These are phyloP conservation scores for Nomada fucata DNA, from an alignment of 2,888 invertebrate species.

Conservation along the genomic window DNA sequence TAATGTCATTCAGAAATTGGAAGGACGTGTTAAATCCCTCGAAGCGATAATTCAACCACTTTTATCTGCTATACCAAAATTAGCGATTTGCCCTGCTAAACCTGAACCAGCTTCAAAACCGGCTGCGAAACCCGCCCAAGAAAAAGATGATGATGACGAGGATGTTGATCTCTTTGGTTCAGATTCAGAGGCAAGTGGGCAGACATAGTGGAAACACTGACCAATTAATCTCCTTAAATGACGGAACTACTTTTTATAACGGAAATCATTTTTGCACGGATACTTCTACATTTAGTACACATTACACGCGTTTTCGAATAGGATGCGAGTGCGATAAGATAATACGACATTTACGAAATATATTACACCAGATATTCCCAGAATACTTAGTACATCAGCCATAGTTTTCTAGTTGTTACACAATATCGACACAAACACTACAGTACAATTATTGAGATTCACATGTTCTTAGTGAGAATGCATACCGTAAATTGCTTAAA, in stretches of 20 bases:
- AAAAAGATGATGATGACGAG: conserved; percentile 87
- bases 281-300: conserved; percentile 56
- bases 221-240: conserved; percentile 28
- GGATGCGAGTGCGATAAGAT: conserved; percentile 40
- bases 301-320: conserved; percentile 50
- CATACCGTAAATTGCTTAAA: conserved; percentile 52
- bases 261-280: conserved; percentile 54
- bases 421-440: conserved; percentile 32
- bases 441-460: conserved; percentile 32
- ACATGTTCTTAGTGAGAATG: conserved; percentile 6
- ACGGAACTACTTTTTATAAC: conserved; percentile 31
- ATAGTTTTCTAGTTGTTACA: conserved; percentile 47
- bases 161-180: conserved; percentile 93
- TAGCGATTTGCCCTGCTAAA: conserved; percentile 80
- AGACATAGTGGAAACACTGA: conserved; percentile 49
- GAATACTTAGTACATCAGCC: conserved; percentile 57
- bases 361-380: conserved; percentile 81
- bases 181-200: conserved; percentile 88
- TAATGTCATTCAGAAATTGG: conserved; percentile 77
- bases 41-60: conserved; percentile 70
- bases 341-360: conserved; percentile 52
- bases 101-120: conserved; percentile 69
- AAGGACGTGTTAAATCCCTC: conserved; percentile 80
- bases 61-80: conserved; percentile 57
- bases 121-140: conserved; percentile 65